phyloP scores from a whole-genome alignment of 2,113 vertebrate genomes.

The Cricetomys ansorgei region DNA sequence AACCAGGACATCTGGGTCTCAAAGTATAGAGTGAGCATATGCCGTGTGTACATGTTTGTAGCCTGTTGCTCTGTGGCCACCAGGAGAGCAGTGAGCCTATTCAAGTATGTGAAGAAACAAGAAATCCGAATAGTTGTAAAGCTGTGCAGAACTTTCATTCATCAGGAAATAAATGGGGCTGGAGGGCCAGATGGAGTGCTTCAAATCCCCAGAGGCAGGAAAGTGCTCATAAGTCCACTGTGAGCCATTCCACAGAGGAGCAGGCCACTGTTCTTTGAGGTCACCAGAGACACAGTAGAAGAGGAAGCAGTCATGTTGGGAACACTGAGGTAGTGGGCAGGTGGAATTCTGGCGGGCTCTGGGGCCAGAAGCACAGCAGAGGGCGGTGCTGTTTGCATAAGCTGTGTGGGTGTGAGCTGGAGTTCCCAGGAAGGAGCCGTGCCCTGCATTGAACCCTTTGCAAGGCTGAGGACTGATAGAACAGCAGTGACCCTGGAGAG shows the following conservation, averaged over 20 bases:
- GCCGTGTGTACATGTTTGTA: no score
- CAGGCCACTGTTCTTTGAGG: neutral
- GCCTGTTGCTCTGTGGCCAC: neutral
- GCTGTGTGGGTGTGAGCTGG: neutral
- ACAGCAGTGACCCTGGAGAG: neutral
- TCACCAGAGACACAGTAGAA: neutral
- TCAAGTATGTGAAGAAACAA: neutral
- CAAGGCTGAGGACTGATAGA: no score
- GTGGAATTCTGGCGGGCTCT: neutral
- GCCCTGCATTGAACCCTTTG: neutral
- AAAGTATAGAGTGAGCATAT: neutral
- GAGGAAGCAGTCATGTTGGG: neutral
- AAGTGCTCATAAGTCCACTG: neutral
- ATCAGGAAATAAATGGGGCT: neutral
- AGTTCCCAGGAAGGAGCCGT: neutral
- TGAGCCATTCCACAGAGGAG: neutral
- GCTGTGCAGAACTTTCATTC: neutral
- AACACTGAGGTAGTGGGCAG: neutral
- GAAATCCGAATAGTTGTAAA: neutral
- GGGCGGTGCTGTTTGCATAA: neutral
- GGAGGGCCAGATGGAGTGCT: neutral
- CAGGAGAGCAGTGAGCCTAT: neutral
- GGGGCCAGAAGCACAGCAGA: neutral
- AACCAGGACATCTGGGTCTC: neutral
- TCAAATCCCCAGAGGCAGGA: neutral